These are phyloP conservation scores for Antennarius striatus DNA, from an alignment of 2,113 vertebrate species.

Conservation along the genomic window DNA sequence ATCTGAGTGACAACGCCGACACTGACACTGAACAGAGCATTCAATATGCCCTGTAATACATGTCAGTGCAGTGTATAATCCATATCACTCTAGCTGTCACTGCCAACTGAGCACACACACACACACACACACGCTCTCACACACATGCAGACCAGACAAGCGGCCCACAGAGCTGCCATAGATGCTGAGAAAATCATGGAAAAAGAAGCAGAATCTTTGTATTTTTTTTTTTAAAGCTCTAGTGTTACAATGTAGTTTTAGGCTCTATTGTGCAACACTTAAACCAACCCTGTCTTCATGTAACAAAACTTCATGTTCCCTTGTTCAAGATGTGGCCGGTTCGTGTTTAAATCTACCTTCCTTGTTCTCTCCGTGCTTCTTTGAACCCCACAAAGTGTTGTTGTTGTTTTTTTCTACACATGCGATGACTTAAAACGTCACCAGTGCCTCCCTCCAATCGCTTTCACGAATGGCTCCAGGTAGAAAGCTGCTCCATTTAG, in stretches of 20 bases:
- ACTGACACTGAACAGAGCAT: conserved; percentile 53
- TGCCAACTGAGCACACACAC: conserved; percentile 41
- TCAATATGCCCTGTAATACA: conserved; percentile 49
- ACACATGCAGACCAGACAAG: conserved; percentile 20
- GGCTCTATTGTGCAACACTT: too few species aligned
- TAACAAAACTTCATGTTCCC: too few species aligned
- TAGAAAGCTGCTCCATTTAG: conserved; percentile 1
- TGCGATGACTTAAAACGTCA: not conserved
- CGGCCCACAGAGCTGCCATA: conserved; percentile 19
- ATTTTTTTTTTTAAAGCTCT: too few species aligned
- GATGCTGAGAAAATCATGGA: conserved; percentile 22
- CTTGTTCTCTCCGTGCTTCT: too few species aligned
- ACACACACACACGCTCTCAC: too few species aligned
- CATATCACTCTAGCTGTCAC: conserved; percentile 60
- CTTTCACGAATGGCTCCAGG: not conserved
- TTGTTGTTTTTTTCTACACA: too few species aligned
- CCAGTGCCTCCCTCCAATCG: not conserved
- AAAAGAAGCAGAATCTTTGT: conserved; percentile 19
- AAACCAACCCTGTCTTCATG: too few species aligned
- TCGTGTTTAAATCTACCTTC: too few species aligned
- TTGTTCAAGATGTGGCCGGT: too few species aligned
- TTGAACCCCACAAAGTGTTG: not conserved
- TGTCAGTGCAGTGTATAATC: conserved; percentile 52
- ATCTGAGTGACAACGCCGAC: conserved; percentile 62
- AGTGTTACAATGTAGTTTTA: too few species aligned